Evolutionary conservation across 2,113 vertebrate genomes (phyloP), one percentile per base, ranked within the genome.

Genomic region (Larimichthys polyactis): DNA sequence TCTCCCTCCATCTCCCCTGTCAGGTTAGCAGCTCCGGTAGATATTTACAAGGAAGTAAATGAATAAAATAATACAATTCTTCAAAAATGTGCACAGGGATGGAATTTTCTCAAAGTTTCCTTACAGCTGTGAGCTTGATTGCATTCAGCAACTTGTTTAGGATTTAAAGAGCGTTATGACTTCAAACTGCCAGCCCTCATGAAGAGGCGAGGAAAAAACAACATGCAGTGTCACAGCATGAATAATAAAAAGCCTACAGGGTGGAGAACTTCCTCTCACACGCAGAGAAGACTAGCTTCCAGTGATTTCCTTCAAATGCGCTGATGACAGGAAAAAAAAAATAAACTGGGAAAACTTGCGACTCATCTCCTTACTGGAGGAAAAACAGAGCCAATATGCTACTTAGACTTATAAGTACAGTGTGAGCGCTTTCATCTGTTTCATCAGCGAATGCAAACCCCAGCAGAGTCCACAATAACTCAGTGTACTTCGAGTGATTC

Each of bases 221-320:
- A 83, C 84, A 90, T 81, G 81, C 77, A 78, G 73, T 67, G 75
- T 81, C 69, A 55, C 75, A 71, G 81, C 74, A 86, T 92, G 91
- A 92, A 93, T 93, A 89, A 90, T 91, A 80, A 92, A 86, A 84
- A 77, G 78, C 74, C 77, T 58, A 74, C 49, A 83, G 73, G 78
- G 84, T 68, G 72, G 69, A 81, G 75, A 80, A 78, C 69, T 67
- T 77, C 69, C 65, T 27, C 64, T 71, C 43, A 62, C 73, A 69
- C 58, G 43, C 59, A 82, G 44, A 78, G 55, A 52, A n/a, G 29
- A 58, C 49, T 2, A 32, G 64, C 69, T 87, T 81, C 54, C 68
- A 64, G 73, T 70, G 77, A 87, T 78, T 83, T 83, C 46, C 46
- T 32, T 71, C 71, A 57, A 5, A 72, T 36, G 63, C 57, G 72